phyloP scores from a whole-genome alignment of 2,888 invertebrate species.

The Auanema freiburgensis region DNA sequence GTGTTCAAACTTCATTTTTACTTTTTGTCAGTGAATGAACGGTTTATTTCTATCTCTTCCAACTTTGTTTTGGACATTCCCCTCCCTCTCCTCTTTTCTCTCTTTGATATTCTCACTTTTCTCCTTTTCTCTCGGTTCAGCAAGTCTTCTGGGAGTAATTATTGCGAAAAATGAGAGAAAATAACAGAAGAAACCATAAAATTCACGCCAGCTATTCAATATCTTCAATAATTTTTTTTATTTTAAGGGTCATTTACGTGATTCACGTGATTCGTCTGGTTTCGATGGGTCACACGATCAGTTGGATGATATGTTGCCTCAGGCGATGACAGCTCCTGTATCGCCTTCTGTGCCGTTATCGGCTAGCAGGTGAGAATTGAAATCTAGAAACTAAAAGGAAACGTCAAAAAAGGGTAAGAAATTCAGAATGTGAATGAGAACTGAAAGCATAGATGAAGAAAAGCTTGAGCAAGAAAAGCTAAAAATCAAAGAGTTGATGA shows the following conservation, averaged over 20 bases:
- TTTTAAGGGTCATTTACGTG: constrained; percentile 39
- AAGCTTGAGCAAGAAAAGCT: background rate
- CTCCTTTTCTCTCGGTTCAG: constrained; percentile 3
- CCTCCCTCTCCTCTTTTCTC: constrained; percentile 11
- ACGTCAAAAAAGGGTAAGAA: background rate
- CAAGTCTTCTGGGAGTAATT: constrained; percentile 10
- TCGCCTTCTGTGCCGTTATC: constrained; percentile 43
- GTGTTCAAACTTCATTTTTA: constrained; percentile 1
- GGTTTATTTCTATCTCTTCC: constrained; percentile 1
- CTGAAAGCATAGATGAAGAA: no score
- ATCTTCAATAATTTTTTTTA: background rate
- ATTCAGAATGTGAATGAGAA: no score
- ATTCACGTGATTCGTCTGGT: constrained; percentile 45
- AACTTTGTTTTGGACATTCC: constrained; percentile 2
- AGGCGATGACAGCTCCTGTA: constrained; percentile 46
- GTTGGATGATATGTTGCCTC: constrained; percentile 27
- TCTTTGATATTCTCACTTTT: background rate
- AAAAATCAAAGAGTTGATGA: background rate
- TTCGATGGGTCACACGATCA: constrained; percentile 33
- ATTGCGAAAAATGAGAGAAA: background rate
- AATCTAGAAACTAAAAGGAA: background rate
- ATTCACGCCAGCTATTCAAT: constrained; percentile 1
- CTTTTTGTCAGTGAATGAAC: constrained; percentile 2
- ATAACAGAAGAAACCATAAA: background rate
- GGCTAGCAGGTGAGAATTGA: constrained; percentile 33